Conservation (phyloP, 37 sponge, comb jelly and placozoan species). For the Ephydatia muelleri region DNA sequence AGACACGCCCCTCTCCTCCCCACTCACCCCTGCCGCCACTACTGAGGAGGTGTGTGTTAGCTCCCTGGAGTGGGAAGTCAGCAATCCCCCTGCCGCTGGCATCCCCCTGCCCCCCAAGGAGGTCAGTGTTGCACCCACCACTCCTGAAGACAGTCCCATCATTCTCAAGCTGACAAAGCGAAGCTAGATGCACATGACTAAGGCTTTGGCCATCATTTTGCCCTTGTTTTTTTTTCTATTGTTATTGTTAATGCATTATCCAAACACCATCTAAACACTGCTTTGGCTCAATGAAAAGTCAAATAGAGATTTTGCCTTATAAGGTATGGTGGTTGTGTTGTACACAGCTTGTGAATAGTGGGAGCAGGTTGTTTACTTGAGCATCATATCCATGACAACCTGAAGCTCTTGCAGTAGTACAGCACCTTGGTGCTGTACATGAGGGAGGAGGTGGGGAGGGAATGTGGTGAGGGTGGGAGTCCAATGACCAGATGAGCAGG, state of each 20-base stretch:
- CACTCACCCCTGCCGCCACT: constrained; percentile 13
- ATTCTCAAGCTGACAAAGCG: constrained; percentile 48
- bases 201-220: not conserved
- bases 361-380: not conserved
- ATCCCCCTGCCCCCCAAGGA: not conserved
- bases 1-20: not conserved
- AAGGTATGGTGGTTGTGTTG: no score
- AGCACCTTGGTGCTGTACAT: not conserved
- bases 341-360: no score
- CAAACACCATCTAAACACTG: no score
- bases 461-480: not conserved
- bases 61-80: not conserved
- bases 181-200: not conserved
- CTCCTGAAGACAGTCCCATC: not conserved
- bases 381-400: not conserved
- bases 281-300: no score
- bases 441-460: not conserved
- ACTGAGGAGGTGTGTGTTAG: constrained; percentile 5
- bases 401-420: not conserved
- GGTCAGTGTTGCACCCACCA: not conserved
- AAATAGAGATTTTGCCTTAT: no score
- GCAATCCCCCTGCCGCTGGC: not conserved
- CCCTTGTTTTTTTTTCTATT: not conserved
- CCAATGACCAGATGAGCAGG: constrained; percentile 29
- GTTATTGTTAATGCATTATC: not conserved